Evolutionary conservation across 2,888 invertebrate species (phyloP).

Genomic region (Ophonus ardosiacus): DNA sequence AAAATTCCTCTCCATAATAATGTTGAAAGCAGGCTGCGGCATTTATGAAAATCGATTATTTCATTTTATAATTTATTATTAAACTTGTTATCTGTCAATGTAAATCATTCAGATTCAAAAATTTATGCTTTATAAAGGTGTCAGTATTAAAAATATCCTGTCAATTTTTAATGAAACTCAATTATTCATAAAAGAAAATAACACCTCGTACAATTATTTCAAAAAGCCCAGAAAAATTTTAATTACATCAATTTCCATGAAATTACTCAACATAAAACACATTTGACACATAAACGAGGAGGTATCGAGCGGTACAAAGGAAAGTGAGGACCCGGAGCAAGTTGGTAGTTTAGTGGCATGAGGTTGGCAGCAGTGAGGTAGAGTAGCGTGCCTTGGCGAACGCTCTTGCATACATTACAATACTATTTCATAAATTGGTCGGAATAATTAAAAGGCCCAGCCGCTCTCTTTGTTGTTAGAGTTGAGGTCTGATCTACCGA

Average conservation of each 20-base stretch:
- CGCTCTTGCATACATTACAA: slow-evolving; percentile 68
- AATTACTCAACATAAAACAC: slow-evolving; percentile 27
- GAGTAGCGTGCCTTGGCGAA: slow-evolving; percentile 13
- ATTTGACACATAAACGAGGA: slow-evolving; percentile 29
- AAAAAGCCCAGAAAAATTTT: slow-evolving; percentile 18
- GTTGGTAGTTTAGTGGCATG: slow-evolving; percentile 41
- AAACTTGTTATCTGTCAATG: neutral
- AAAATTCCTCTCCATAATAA: neutral
- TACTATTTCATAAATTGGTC: slow-evolving; percentile 69
- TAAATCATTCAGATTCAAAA: neutral
- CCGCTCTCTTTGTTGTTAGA: slow-evolving; percentile 61
- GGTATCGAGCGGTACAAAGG: neutral
- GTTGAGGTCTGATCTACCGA: slow-evolving; percentile 65
- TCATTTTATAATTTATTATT: neutral
- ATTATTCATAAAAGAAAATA: slow-evolving; percentile 44
- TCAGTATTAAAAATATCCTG: slow-evolving; percentile 25
- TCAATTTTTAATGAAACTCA: slow-evolving; percentile 24
- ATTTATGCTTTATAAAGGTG: slow-evolving; percentile 19
- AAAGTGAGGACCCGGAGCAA: slow-evolving; percentile 23
- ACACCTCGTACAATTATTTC: slow-evolving; percentile 31
- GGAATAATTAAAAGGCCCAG: slow-evolving; percentile 66
- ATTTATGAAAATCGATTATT: neutral
- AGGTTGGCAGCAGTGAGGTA: slow-evolving; percentile 20
- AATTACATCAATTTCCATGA: slow-evolving; percentile 44
- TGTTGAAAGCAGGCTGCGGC: neutral